Base-by-base conservation (phyloP, 2,797 vertebrate species). In the Sternotherus odoratus region DNA sequence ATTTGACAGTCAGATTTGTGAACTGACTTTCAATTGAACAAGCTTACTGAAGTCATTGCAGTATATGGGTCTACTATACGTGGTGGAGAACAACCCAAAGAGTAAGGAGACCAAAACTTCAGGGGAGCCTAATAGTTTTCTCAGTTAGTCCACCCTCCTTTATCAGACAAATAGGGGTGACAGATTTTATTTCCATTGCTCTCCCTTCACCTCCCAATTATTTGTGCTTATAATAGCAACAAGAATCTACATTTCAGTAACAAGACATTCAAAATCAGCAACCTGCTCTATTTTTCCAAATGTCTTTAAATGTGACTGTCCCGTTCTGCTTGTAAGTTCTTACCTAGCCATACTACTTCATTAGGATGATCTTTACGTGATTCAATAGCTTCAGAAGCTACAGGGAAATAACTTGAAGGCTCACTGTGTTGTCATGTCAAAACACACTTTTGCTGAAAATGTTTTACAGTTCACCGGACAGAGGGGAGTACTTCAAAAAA, bases 21-120 rank as follows among this genome's bases (percentile, higher is more conserved):
- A 24, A 30, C 28, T 84, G 17, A 39, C 30, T 6, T 79, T 78
- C 49, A 56, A 10, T 13, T 16, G 33, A 56, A 2, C 77, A 50
- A 49, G 4, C 4, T 24, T 28, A 12, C 43, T 79, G 1, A 5
- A 33, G 15, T 43, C 8, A 12, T 43, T 46, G 2, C n/a, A 26
- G 21, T 0, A 21, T 0, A 26, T 13, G 39, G 75, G 36, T 5
- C 28, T 56, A 1, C 4, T n/a, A 23, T 0, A 3, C 0, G 2
- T 8, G 10, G 39, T 54, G 46, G 28, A 79, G 21, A 88, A 79
- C 4, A 5, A 43, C 10, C 5, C 48, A 77, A 28, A 24, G n/a
- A 85, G 50, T 84, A 23, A 19, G 12, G 75, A 72, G 48, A 28
- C 13, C 12, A 33, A 49, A 43, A 4, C 0, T 28, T 10, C 83